Percentiles rank a stretch among this genome's conserved stretches.
Evolutionary conservation across 2,797 vertebrate genomes (phyloP).

Genomic region (Tapera naevia): DNA sequence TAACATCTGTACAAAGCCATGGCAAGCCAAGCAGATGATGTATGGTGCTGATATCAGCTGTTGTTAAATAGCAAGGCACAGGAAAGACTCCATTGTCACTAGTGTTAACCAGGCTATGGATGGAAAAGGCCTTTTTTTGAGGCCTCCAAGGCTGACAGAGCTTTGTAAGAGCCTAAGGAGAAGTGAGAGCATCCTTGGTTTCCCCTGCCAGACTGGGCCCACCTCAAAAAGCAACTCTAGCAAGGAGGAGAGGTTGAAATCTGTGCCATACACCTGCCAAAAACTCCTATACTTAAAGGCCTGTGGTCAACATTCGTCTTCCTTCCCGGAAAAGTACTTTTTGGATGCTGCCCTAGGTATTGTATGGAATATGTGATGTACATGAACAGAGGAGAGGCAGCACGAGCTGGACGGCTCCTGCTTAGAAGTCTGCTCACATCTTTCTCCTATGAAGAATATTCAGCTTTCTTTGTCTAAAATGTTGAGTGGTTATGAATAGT

Average conservation of each 20-base stretch:
- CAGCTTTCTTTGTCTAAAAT: conserved; percentile 80
- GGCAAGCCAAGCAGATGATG: not conserved
- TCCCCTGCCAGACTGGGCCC: not conserved
- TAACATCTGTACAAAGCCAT: not conserved
- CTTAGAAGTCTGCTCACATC: conserved; percentile 75
- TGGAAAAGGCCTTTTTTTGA: not conserved
- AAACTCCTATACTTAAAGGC: not conserved
- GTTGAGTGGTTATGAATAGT: conserved; percentile 80
- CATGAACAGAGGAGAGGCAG: not conserved
- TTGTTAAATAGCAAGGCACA: not conserved
- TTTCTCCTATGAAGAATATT: conserved; percentile 71
- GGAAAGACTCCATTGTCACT: not conserved
- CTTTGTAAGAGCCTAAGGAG: not conserved
- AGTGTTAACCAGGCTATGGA: not conserved
- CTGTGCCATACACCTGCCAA: fast-evolving
- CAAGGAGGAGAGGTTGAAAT: not conserved
- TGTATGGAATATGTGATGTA: fast-evolving
- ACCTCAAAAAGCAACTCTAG: not conserved
- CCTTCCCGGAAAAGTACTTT: not conserved
- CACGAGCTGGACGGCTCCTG: not conserved
- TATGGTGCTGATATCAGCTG: not conserved
- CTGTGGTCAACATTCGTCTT: not conserved
- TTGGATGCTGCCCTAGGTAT: not conserved
- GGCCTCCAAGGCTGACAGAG: not conserved
- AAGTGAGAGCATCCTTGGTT: fast-evolving